These are phyloP conservation scores for Naso thynnoides DNA, from an alignment of 2,797 vertebrate species.

Conservation along the genomic window DNA sequence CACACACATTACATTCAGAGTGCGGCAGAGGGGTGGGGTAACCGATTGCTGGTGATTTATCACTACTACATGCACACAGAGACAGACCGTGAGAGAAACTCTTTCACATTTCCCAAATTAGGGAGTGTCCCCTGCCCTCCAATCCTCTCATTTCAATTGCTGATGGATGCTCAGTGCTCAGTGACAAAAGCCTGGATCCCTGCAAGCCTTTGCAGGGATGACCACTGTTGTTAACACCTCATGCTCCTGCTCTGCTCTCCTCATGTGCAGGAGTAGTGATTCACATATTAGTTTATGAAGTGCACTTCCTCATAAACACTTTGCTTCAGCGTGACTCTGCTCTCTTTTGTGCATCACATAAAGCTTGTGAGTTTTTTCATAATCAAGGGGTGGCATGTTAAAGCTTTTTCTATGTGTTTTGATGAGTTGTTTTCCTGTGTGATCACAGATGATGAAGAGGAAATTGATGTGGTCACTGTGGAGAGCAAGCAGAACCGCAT, in stretches of 20 bases:
- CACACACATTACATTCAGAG: slow-evolving; percentile 61
- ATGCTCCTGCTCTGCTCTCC: slow-evolving; percentile 4
- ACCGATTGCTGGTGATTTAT: slow-evolving; percentile 58
- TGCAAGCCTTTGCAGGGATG: slow-evolving; percentile 33
- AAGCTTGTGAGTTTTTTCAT: neutral
- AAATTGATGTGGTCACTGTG: slow-evolving; percentile 96
- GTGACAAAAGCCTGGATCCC: slow-evolving; percentile 59
- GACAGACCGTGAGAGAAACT: slow-evolving; percentile 55
- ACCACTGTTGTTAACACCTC: slow-evolving; percentile 39
- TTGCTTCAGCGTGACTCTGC: slow-evolving; percentile 6
- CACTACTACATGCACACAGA: slow-evolving; percentile 34
- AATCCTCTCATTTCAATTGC: slow-evolving; percentile 47
- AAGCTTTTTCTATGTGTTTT: slow-evolving; percentile 13
- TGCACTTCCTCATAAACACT: slow-evolving; percentile 49
- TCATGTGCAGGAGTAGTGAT: slow-evolving; percentile 7
- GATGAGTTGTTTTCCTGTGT: slow-evolving; percentile 47
- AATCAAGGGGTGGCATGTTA: neutral
- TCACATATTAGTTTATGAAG: slow-evolving; percentile 39
- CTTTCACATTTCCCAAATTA: slow-evolving; percentile 46
- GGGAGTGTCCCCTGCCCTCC: slow-evolving; percentile 31
- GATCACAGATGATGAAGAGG: slow-evolving; percentile 87
- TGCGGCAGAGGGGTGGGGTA: slow-evolving; percentile 65
- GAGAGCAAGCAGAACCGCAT: slow-evolving; percentile 92
- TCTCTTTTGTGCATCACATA: neutral
- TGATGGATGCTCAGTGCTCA: slow-evolving; percentile 46